Evolutionary conservation across 2,888 invertebrate species (phyloP).

Genomic region (Drosophila subquinaria): DNA sequence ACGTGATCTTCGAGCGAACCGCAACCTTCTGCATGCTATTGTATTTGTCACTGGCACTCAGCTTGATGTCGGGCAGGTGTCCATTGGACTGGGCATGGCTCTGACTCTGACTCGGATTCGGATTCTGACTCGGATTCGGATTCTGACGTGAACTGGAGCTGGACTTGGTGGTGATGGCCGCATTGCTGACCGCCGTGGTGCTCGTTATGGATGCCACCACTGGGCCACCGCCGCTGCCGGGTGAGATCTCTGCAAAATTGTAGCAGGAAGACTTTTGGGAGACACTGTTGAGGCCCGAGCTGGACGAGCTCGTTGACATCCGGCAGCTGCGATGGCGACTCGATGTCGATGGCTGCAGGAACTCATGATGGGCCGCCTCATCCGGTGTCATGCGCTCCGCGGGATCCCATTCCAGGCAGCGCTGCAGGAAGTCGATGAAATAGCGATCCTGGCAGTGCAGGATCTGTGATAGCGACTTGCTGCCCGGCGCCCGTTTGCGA

Average conservation of each 20-base stretch:
- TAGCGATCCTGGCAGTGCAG: constrained; percentile 94
- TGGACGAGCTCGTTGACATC: constrained; percentile 83
- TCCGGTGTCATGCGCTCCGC: constrained; percentile 95
- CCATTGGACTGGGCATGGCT: constrained; percentile 81
- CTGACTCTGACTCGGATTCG: constrained; percentile 48
- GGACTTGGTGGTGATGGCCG: constrained; percentile 80
- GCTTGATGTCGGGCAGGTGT: constrained; percentile 85
- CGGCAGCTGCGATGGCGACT: constrained; percentile 84
- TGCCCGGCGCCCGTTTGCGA: constrained; percentile 94
- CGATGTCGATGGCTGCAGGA: constrained; percentile 89
- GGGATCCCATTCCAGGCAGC: constrained; percentile 98
- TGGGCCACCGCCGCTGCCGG: constrained; percentile 68
- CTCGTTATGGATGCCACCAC: constrained; percentile 81
- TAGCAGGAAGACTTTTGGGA: constrained; percentile 84
- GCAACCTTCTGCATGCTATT: constrained; percentile 85
- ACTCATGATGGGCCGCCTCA: constrained; percentile 95
- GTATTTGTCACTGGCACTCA: constrained; percentile 84
- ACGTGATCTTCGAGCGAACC: constrained; percentile 84
- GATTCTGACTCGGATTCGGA: constrained; percentile 16
- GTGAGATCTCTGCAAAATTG: constrained; percentile 83
- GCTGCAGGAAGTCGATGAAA: constrained; percentile 95
- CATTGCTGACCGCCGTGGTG: constrained; percentile 82
- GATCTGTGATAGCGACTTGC: constrained; percentile 92
- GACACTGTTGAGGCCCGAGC: constrained; percentile 83
- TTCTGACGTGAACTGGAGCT: constrained; percentile 59